Base-by-base conservation (phyloP, 2,113 vertebrate species). In the Odobenus rosmarus region DNA sequence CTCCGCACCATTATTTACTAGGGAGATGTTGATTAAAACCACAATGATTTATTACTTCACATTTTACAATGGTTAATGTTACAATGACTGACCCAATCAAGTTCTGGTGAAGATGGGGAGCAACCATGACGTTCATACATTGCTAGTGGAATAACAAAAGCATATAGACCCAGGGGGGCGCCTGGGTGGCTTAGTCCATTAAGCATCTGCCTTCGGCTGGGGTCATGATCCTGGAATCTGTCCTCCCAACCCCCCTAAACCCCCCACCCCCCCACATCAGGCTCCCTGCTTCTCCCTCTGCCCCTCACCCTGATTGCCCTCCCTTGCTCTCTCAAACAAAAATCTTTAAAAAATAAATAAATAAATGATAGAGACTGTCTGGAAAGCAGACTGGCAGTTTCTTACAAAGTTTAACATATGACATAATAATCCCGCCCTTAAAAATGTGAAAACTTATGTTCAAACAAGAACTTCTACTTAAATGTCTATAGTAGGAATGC, bases 391-490 rank as follows among this genome's bases (percentile, higher is more conserved):
- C 62, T 28, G 55, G 36, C 69, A 39, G 19, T 69, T 87, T 69
- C 90, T 90, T 64, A 64, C 39, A 36, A 93, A 88, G 67, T 62
- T 88, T 87, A 87, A 85, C 26, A 72, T 79, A 76, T 15, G 90
- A 79, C 69, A 85, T 8, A 77, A 39, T 33, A 69, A 57, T 51
- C 28, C 64, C 23, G 59, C 14, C 57, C 72, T 33, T 26, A 53
- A 57, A 86, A 36, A 80, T 36, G 57, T 7, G 39, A 86, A 96
- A 81, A 85, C 39, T 42, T 69, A 33, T 42, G 23, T 59, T 72
- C 49, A 88, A 49, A 77, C 33, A 71, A 71, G 85, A 79, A 91
- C 31, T 26, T 67, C 4, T 57, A 72, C 1, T 2, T 39, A 36
- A 57, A 93, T 88, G 62, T 74, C 57, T 77, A 84, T 15, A 51